A percentile compares a stretch with the other conserved stretches of the same genome.
phyloP scores from a whole-genome alignment of 2,113 vertebrate genomes.

The Struthidea cinerea region DNA sequence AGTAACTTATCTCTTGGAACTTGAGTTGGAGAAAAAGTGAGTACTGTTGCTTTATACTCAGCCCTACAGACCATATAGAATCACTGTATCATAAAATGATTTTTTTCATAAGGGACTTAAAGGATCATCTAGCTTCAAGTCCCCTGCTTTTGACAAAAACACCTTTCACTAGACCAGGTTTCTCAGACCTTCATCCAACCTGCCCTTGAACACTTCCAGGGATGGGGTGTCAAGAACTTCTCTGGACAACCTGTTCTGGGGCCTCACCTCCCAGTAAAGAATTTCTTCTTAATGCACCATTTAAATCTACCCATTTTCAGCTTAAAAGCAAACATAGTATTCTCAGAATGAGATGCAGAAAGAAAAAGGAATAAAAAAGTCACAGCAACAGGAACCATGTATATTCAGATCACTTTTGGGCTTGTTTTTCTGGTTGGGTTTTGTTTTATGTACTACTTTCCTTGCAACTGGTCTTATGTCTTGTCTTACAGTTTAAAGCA shows the following conservation, averaged over 20 bases:
- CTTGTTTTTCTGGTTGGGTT: not conserved
- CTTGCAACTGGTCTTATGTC: not conserved
- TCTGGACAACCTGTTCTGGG: not conserved
- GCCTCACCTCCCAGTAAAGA: not conserved
- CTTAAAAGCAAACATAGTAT: not conserved
- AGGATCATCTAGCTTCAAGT: not conserved
- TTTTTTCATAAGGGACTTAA: not conserved
- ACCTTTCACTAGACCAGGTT: not conserved
- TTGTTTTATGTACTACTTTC: not conserved
- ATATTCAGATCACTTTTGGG: not conserved
- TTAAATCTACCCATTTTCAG: not conserved
- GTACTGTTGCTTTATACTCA: not conserved
- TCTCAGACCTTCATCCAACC: not conserved
- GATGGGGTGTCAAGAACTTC: accelerated
- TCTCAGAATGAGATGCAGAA: not conserved
- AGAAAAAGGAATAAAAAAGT: not conserved
- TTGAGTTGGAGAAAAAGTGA: not conserved
- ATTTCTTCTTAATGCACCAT: not conserved
- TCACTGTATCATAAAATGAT: not conserved
- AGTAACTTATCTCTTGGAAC: not conserved
- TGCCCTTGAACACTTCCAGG: not conserved
- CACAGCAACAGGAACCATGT: not conserved
- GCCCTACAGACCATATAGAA: not conserved
- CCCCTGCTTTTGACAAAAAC: not conserved
- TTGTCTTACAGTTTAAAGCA: not conserved